These are phyloP conservation scores for Colinus virginianus DNA, from an alignment of 2,113 vertebrate species.

Conservation along the genomic window DNA sequence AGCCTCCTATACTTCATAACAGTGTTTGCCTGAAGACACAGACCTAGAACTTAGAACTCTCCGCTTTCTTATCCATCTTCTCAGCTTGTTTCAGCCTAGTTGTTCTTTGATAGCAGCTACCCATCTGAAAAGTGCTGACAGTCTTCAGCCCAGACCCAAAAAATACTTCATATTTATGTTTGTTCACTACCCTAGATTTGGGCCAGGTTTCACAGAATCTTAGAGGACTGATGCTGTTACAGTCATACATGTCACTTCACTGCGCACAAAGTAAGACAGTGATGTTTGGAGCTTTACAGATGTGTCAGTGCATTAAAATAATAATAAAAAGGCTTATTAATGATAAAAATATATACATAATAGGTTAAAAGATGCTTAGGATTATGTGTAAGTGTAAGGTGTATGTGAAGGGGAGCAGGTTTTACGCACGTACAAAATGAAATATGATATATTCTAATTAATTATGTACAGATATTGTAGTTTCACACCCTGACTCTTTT, in stretches of 20 bases:
- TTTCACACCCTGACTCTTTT: slow-evolving; percentile 56
- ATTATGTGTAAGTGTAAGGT: not conserved
- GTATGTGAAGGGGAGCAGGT: not conserved
- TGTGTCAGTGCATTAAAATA: not conserved
- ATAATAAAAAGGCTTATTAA: not conserved
- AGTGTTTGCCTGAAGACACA: not conserved
- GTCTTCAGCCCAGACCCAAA: accelerated
- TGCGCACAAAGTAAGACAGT: not conserved
- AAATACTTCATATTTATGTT: not conserved
- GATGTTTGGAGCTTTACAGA: not conserved
- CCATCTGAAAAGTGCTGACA: not conserved
- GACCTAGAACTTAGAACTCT: not conserved
- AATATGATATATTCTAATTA: slow-evolving; percentile 49
- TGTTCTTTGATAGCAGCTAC: not conserved
- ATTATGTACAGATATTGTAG: slow-evolving; percentile 46
- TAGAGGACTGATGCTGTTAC: not conserved
- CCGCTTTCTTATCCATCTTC: not conserved
- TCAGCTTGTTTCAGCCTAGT: not conserved
- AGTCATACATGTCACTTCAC: not conserved
- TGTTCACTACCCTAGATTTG: not conserved
- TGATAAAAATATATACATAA: not conserved
- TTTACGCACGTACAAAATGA: not conserved
- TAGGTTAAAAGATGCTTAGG: not conserved
- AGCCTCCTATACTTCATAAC: not conserved
- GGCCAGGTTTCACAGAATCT: not conserved